These are phyloP conservation scores for Cetoscarus ocellatus DNA, from an alignment of 2,797 vertebrate genomes.

Conservation along the genomic window DNA sequence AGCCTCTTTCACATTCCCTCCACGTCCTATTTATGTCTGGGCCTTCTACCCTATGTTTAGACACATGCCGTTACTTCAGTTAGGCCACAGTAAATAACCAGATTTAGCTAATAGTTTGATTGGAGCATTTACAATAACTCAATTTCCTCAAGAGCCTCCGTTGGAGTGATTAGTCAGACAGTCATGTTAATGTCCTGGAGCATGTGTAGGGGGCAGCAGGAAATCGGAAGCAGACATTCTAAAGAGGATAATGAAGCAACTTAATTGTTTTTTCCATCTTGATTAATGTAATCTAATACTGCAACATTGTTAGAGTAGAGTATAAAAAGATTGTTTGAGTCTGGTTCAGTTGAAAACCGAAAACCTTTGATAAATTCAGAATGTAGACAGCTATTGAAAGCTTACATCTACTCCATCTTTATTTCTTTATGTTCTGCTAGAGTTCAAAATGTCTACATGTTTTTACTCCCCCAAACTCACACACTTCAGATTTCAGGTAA, in stretches of 20 bases:
- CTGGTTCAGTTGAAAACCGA: background rate
- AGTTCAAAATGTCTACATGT: background rate
- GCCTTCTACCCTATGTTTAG: conserved; percentile 19
- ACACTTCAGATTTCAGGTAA: conserved; percentile 65
- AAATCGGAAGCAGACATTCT: conserved; percentile 40
- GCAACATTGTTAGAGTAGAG: background rate
- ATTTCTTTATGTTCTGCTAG: background rate
- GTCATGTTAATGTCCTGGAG: conserved; percentile 2
- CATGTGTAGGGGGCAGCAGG: conserved; percentile 21
- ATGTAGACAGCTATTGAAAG: background rate
- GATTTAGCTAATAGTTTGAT: conserved; percentile 49
- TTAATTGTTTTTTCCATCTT: conserved; percentile 9
- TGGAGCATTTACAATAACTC: conserved; percentile 47
- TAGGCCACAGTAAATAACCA: conserved; percentile 30
- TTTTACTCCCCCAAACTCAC: conserved; percentile 2
- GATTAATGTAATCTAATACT: conserved; percentile 27
- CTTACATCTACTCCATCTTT: background rate
- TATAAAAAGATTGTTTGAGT: background rate
- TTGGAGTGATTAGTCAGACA: conserved; percentile 25
- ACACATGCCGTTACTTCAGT: conserved; percentile 19
- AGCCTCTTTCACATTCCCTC: conserved; percentile 59
- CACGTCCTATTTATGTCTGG: conserved; percentile 47
- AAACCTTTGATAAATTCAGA: background rate
- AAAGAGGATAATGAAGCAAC: conserved; percentile 5
- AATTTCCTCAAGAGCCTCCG: conserved; percentile 36